Evolutionary conservation across 2,113 vertebrate species (phyloP).

Genomic region (Cyphomyrus plagiostoma): DNA sequence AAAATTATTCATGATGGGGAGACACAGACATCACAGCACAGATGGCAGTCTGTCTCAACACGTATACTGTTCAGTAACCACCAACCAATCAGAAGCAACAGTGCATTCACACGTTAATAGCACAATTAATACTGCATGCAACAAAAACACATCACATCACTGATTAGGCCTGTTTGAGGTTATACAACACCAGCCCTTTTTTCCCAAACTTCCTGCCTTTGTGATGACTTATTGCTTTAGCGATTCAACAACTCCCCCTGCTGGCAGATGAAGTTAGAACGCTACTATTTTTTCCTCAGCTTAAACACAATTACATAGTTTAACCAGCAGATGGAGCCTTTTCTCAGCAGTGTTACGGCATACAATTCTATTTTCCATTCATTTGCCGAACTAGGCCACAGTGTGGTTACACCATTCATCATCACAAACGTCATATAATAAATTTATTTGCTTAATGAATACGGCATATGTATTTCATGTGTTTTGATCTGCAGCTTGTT

Average conservation of each 20-base stretch:
- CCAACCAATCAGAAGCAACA: neutral
- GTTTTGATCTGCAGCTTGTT: neutral
- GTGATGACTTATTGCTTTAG: slow-evolving; percentile 2
- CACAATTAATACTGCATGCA: neutral
- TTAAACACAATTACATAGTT: neutral
- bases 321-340: neutral
- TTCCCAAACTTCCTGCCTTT: neutral
- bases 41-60: neutral
- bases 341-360: neutral
- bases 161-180: neutral
- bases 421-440: neutral
- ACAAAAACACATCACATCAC: neutral
- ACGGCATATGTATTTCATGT: neutral
- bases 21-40: neutral
- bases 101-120: neutral
- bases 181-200: neutral
- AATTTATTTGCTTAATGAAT: neutral
- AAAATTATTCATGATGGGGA: neutral
- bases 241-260: neutral
- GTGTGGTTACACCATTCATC: neutral
- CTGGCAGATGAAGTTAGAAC: neutral
- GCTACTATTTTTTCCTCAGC: neutral
- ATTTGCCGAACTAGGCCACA: neutral
- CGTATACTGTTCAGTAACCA: neutral
- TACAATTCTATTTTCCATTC: neutral